A percentile compares a stretch with the other conserved stretches of the same genome.
Conservation (phyloP, 2,113 vertebrate species). For the Papio anubis region DNA sequence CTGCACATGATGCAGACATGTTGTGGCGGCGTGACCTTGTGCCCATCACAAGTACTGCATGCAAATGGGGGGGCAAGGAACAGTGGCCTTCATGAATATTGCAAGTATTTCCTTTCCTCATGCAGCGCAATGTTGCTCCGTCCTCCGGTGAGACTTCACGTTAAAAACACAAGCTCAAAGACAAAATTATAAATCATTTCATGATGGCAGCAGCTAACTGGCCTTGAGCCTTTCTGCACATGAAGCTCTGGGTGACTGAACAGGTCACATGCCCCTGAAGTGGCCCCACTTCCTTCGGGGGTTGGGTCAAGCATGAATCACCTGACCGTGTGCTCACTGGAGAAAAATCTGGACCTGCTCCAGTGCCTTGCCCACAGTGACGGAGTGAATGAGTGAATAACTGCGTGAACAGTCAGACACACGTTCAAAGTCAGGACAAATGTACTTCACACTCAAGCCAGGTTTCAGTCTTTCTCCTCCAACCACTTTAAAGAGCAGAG, state of each 20-base stretch:
- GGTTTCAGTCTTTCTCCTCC: too few species aligned
- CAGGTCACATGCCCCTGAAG: background rate
- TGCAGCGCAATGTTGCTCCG: rapidly evolving
- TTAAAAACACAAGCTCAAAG: too few species aligned
- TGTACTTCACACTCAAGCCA: background rate
- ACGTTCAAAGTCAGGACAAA: rapidly evolving
- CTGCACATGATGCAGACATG: background rate
- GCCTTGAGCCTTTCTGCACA: rapidly evolving
- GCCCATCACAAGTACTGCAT: rapidly evolving
- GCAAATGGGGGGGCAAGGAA: rapidly evolving
- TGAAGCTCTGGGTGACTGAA: background rate
- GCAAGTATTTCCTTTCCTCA: rapidly evolving
- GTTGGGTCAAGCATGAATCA: background rate
- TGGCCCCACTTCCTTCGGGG: background rate
- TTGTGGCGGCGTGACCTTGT: rapidly evolving
- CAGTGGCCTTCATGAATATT: rapidly evolving
- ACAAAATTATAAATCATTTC: background rate
- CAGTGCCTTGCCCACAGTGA: background rate
- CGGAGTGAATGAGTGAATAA: background rate
- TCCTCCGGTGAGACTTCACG: too few species aligned
- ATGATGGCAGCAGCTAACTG: too few species aligned
- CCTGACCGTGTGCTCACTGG: background rate
- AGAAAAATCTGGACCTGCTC: background rate
- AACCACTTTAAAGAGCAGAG: background rate
- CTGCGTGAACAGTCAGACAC: rapidly evolving